These are phyloP conservation scores for Phytoseiulus persimilis DNA, from an alignment of 2,888 invertebrate genomes.

Conservation along the genomic window DNA sequence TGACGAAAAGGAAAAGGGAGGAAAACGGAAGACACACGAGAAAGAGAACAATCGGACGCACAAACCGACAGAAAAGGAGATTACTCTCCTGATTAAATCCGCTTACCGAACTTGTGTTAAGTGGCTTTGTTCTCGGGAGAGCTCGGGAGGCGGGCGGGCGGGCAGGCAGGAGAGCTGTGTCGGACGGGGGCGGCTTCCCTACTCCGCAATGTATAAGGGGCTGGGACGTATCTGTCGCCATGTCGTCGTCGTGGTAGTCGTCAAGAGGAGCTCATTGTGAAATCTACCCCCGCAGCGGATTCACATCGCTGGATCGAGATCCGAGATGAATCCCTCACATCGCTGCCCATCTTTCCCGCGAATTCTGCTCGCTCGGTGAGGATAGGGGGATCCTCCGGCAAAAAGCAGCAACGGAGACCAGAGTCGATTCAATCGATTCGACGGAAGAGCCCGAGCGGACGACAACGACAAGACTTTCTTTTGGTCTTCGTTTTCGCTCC, in stretches of 20 bases:
- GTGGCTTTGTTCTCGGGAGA: slow-evolving; percentile 12
- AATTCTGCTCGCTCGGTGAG: not conserved
- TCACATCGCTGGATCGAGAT: not conserved
- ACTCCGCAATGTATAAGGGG: not conserved
- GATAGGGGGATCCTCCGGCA: not conserved
- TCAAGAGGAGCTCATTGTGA: not conserved
- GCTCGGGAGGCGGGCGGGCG: not conserved
- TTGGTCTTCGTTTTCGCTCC: not conserved
- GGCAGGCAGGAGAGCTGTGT: no score
- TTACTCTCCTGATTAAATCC: slow-evolving; percentile 24
- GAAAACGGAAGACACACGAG: not conserved
- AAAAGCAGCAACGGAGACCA: not conserved
- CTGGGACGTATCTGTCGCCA: not conserved
- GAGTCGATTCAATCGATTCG: not conserved
- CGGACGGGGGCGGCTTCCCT: not conserved
- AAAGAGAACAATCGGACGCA: not conserved
- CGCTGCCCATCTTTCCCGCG: not conserved
- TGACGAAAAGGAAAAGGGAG: not conserved
- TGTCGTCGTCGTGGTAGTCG: not conserved
- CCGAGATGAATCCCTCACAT: not conserved
- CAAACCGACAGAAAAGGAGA: not conserved
- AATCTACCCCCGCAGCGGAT: not conserved
- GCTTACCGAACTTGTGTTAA: slow-evolving; percentile 33
- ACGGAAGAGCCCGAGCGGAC: not conserved
- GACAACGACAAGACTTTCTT: not conserved